Conservation (phyloP, 1,140 invertebrate species). For the Polyergus mexicanus region DNA sequence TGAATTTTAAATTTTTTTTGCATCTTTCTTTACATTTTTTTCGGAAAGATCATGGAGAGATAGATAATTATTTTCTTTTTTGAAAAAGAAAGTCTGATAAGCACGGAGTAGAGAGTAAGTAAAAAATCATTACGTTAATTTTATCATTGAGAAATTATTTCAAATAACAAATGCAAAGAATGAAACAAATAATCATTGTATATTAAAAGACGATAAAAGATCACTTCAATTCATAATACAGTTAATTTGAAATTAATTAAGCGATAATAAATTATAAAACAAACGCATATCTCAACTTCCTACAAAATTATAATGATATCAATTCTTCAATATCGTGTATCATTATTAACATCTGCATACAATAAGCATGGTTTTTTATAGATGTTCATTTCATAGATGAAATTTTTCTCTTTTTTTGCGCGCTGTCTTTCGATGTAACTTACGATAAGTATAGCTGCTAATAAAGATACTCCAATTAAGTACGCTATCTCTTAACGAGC, state of each 20-base stretch:
- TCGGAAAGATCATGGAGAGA: neutral
- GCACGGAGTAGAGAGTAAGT: neutral
- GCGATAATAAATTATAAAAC: neutral
- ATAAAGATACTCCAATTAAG: constrained; percentile 56
- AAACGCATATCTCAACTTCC: constrained; percentile 14
- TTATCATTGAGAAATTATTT: constrained; percentile 33
- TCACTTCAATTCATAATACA: neutral
- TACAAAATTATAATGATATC: neutral
- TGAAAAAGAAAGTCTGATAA: neutral
- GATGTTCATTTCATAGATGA: neutral
- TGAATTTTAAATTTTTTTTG: neutral
- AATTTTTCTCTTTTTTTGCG: constrained; percentile 9
- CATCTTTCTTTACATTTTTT: neutral
- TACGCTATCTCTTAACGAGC: constrained; percentile 54
- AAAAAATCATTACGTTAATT: neutral
- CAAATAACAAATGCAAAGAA: constrained; percentile 15
- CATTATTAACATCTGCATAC: neutral
- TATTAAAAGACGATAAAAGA: neutral
- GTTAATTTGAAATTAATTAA: constrained; percentile 35
- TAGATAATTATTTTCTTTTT: neutral
- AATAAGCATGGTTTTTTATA: neutral
- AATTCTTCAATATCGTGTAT: neutral
- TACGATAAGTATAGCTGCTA: constrained; percentile 25
- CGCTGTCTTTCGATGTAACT: neutral
- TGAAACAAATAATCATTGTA: constrained; percentile 26